Conservation (phyloP, 1,140 invertebrate species). For the Brachionus manjavacas region DNA sequence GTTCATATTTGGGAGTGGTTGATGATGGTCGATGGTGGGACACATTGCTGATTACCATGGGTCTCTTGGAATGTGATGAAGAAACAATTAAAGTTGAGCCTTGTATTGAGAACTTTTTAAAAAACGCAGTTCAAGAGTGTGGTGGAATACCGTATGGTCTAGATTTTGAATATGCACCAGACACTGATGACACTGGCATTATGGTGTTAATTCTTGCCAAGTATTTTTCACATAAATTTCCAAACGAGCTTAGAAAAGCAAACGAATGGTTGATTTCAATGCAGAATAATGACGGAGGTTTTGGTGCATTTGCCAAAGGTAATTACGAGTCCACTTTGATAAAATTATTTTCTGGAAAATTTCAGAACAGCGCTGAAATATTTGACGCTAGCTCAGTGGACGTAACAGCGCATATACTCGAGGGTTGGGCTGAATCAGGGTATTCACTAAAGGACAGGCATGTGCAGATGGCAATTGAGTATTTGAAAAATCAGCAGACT, state of each 20-base stretch:
- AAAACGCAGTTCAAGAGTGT: conserved; percentile 1
- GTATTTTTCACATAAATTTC: neutral
- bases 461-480: conserved; percentile 16
- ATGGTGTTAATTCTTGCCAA: conserved; percentile 37
- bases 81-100: neutral
- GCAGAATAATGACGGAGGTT: conserved; percentile 36
- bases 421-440: conserved; percentile 34
- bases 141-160: conserved; percentile 26
- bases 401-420: conserved; percentile 39
- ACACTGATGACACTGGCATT: conserved; percentile 33
- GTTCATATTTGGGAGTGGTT: conserved; percentile 21
- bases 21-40: conserved; percentile 41
- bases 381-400: conserved; percentile 37
- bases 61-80: conserved; percentile 22
- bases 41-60: conserved; percentile 8
- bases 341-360: conserved; percentile 24
- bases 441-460: conserved; percentile 9
- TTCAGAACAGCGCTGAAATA: conserved; percentile 41
- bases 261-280: conserved; percentile 37
- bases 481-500: conserved; percentile 34
- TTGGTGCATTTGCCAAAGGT: conserved; percentile 31
- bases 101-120: neutral
- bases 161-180: conserved; percentile 40
- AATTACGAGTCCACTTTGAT: conserved; percentile 33
- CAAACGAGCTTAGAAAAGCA: neutral